A percentile compares a stretch with the other conserved stretches of the same genome.
These are phyloP conservation scores for Chlorodrepanis virens DNA, from an alignment of 2,113 vertebrate genomes.

Conservation along the genomic window DNA sequence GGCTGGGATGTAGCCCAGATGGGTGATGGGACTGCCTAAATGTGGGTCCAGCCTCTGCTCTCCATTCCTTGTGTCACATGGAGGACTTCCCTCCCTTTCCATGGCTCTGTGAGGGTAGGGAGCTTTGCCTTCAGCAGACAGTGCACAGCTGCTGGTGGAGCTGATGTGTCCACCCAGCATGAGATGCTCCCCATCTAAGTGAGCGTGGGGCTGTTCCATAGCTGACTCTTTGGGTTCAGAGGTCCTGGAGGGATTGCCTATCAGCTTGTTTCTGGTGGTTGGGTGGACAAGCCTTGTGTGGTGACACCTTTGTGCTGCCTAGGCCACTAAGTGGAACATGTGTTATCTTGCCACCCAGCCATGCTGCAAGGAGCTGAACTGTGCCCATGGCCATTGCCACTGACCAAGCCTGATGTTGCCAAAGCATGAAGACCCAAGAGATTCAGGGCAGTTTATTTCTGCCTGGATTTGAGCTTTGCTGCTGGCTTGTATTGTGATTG, in stretches of 20 bases:
- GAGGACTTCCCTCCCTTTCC: not conserved
- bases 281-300: not conserved
- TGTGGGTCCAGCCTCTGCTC: not conserved
- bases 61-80: not conserved
- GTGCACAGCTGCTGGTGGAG: slow-evolving; percentile 53
- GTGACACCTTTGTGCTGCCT: not conserved
- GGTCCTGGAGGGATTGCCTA: not conserved
- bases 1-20: not conserved
- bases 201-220: not conserved
- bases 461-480: not conserved
- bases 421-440: not conserved
- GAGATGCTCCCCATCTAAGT: not conserved
- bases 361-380: not conserved
- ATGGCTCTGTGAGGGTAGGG: not conserved
- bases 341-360: not conserved
- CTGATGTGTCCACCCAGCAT: not conserved
- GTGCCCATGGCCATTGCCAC: not conserved
- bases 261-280: not conserved
- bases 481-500: not conserved
- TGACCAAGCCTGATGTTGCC: not conserved
- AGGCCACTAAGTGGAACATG: fast-evolving
- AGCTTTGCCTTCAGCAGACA: not conserved
- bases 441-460: not conserved
- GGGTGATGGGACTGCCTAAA: not conserved
- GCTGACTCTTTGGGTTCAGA: not conserved